phyloP scores from a whole-genome alignment of 2,888 invertebrate species.

The Sphaerophoria taeniata region DNA sequence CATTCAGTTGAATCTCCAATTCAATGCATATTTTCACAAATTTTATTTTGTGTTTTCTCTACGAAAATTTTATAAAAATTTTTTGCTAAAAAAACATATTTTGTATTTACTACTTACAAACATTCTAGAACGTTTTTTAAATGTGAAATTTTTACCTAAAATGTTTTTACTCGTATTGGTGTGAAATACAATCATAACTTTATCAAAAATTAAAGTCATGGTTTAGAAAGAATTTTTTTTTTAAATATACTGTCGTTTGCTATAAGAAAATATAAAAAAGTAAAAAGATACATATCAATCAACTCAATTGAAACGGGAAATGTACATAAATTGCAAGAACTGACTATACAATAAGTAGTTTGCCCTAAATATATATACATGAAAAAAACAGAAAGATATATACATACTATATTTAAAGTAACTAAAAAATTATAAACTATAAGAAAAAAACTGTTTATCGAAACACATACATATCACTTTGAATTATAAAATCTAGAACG shows the following conservation, averaged over 20 bases:
- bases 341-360: slow-evolving; percentile 83
- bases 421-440: no score
- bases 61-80: slow-evolving; percentile 4
- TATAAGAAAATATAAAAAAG: neutral
- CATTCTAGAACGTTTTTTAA: slow-evolving; percentile 46
- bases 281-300: slow-evolving; percentile 53
- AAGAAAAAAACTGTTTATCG: slow-evolving; percentile 27
- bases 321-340: slow-evolving; percentile 79
- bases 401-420: neutral
- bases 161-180: slow-evolving; percentile 79
- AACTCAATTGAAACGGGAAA: slow-evolving; percentile 53
- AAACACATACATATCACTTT: slow-evolving; percentile 57
- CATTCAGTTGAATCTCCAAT: slow-evolving; percentile 35
- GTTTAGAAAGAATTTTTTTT: slow-evolving; percentile 42
- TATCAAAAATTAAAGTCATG: slow-evolving; percentile 53
- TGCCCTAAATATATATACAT: slow-evolving; percentile 78
- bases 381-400: slow-evolving; percentile 13
- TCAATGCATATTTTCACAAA: slow-evolving; percentile 27
- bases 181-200: slow-evolving; percentile 82
- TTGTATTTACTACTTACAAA: slow-evolving; percentile 23
- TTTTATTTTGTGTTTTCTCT: slow-evolving; percentile 22
- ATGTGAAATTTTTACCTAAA: slow-evolving; percentile 61
- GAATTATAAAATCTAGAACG: slow-evolving; percentile 40
- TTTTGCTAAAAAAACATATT: slow-evolving; percentile 42
- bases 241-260: slow-evolving; percentile 37